Evolutionary conservation across 2,888 invertebrate species (phyloP), one percentile per base, ranked within the genome.

Genomic region (Drosophila phalerata): DNA sequence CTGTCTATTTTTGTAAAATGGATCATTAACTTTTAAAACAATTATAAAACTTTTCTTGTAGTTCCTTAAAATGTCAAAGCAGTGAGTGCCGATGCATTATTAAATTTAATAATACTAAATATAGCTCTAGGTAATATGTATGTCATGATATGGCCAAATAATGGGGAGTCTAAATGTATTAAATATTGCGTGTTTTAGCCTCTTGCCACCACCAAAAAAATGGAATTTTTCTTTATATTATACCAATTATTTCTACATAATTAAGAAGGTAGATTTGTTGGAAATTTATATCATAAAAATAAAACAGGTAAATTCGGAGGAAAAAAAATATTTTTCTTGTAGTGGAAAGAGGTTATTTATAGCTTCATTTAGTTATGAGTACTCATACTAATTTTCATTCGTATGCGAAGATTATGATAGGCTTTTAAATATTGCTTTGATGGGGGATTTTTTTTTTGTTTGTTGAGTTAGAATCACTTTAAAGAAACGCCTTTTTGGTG

Each of bases 131-230:
- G 49, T 84, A 75, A 88, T 84, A 86, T 84, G 89, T 86, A 74
- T 82, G 85, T 85, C 69, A 83, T 88, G 85, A 88, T 86, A 84
- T 86, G 89, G 87, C 65, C 49, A 42, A 85, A 69, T 53, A 49
- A 52, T 53, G 64, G 52, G 60, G 65, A 71, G 81, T 71, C 69
- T 64, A 65, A 28, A 30, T 43, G 22, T 40, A 45, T 37, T 43
- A 62, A 68, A 42, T 58, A 64, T 73, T 53, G 74, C 77, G 78
- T 74, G 73, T 58, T 32, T 1, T 38, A 38, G 9, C 15, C 15
- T 15, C 15, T 38, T 38, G 3, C 15, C 38, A 38, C 9, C 6
- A 38, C 38, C 15, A 15, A 17, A 17, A 15, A 15, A 1, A 38
- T 38, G 3, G 15, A 17, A 15, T 15, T 38, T 38, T 37, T 37